Conservation (phyloP, 2,797 vertebrate species). For the Ctenosaura bakeri region DNA sequence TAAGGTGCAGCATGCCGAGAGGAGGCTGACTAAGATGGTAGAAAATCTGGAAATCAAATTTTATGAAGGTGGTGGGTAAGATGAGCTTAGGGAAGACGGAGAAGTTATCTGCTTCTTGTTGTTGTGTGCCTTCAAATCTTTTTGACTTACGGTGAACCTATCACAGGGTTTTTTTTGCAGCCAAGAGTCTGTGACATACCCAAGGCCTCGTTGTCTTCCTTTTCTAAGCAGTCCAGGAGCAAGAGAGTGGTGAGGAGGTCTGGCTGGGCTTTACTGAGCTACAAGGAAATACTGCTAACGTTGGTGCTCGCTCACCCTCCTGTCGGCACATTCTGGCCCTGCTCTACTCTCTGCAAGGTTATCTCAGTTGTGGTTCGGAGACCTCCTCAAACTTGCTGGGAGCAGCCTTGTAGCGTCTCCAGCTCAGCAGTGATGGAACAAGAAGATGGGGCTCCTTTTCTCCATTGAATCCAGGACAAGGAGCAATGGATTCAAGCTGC, state of each 20-base stretch:
- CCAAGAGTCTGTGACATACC: no score
- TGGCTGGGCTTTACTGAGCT: not conserved
- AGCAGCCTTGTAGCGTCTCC: rapidly evolving
- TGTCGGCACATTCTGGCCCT: not conserved
- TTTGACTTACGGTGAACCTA: no score
- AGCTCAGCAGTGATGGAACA: rapidly evolving
- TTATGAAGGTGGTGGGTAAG: no score
- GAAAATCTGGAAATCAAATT: no score
- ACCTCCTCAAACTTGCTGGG: not conserved
- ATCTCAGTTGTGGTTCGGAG: not conserved
- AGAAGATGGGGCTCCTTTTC: constrained; percentile 22
- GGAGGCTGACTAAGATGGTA: no score
- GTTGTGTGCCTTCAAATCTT: no score
- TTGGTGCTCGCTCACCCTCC: not conserved
- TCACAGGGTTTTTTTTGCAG: no score
- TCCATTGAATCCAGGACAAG: no score
- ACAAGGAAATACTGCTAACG: not conserved
- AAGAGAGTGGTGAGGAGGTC: not conserved
- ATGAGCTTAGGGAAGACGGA: no score
- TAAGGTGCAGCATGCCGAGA: no score
- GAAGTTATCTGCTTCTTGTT: no score
- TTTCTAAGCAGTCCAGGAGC: not conserved
- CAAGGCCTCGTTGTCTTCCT: not conserved
- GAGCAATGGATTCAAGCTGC: no score
- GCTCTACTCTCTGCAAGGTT: not conserved